Conservation (phyloP, 2,113 vertebrate species). For the Puma concolor region DNA sequence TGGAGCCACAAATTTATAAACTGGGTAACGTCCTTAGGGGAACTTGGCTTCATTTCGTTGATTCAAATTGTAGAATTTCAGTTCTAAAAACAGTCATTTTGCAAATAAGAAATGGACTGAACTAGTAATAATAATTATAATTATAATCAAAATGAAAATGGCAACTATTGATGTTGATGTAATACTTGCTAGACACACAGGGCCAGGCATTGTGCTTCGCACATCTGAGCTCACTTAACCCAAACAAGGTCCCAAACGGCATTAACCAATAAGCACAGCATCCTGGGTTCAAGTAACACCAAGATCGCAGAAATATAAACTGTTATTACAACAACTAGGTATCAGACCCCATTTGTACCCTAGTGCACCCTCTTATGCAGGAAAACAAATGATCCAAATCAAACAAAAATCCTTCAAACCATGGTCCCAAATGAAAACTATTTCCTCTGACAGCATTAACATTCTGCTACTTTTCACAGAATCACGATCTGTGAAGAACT, state of each 20-base stretch:
- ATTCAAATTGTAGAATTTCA: not conserved
- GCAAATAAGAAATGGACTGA: not conserved
- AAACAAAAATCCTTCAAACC: not conserved
- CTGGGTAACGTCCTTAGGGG: not conserved
- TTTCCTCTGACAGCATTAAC: not conserved
- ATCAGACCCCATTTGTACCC: not conserved
- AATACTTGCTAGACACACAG: not conserved
- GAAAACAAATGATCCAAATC: not conserved
- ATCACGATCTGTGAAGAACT: conserved; percentile 8
- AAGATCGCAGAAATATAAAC: not conserved
- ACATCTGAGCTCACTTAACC: not conserved
- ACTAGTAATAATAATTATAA: not conserved
- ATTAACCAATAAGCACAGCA: not conserved
- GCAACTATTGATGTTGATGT: not conserved
- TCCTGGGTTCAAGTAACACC: not conserved
- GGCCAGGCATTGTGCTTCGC: not conserved
- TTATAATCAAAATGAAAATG: not conserved
- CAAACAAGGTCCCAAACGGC: not conserved
- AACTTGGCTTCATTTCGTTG: not conserved
- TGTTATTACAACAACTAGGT: not conserved
- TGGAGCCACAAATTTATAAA: not conserved
- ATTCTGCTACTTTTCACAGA: not conserved
- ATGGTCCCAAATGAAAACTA: not conserved
- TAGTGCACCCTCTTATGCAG: not conserved
- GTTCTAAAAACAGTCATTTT: not conserved